Base-by-base conservation (phyloP, 2,888 invertebrate genomes). In the Drosophila nr. perissopoda region DNA sequence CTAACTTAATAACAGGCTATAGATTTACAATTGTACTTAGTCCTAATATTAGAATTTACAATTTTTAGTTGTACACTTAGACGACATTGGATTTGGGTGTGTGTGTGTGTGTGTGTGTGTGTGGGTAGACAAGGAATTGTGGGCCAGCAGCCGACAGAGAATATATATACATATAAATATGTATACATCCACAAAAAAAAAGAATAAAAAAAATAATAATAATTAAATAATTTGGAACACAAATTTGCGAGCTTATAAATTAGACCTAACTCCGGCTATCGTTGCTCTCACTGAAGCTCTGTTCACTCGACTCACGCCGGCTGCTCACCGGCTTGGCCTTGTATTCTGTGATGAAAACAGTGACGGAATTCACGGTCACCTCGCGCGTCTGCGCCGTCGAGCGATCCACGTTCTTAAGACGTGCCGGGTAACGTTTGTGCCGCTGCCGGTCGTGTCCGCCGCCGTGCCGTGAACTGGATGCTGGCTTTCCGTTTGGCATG, bases 311-410 rank as follows among this genome's bases (percentile, higher is more conserved):
- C 69, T 93, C 93, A 42, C 93, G 90, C 70, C 93, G 86, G 81
- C 91, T 92, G 75, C 91, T 91, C 71, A 93, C 88, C 42, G 87
- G 91, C 80, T 97, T 97, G 82, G 97, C 97, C 93, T 97, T 97
- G 93, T 97, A 99, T 94, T 99, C 99, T 69, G 99, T 99, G 92
- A 99, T 98, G 80, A 98, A 97, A 74, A 99, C 99, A 57, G 99
- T 99, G 71, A 99, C 98, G 90, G 98, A 98, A 93, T 98, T 99
- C 40, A 99, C 99, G 57, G 99, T 99, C 87, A 99, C 98, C 94
- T 98, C 98, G 93, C 98, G 96, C 68, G 98, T 97, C 93, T 97
- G 97, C 33, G 97, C 98, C 38, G 97, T 97, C 91, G 97, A 98
- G 62, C 98, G 94, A 92, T 99, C 99, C 69, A 98, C 96, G 93